A percentile compares a stretch with the other conserved stretches of the same genome.
These are phyloP conservation scores for Neotoma lepida DNA, from an alignment of 2,113 vertebrate species.

Conservation along the genomic window DNA sequence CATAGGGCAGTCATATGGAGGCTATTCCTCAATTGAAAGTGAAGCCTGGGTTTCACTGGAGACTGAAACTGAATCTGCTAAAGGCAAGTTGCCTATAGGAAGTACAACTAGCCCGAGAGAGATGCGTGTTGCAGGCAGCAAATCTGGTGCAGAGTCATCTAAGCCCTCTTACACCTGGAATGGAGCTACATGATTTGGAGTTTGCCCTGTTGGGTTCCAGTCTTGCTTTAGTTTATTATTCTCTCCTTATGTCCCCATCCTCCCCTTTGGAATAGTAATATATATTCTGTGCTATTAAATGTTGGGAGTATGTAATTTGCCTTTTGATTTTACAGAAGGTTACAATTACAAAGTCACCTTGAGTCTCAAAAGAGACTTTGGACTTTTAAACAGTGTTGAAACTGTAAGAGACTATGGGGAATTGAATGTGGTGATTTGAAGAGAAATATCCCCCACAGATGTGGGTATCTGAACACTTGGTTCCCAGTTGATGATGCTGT, in stretches of 20 bases:
- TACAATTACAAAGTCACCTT: background rate
- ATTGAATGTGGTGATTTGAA: background rate
- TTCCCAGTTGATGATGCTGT: background rate
- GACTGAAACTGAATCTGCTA: background rate
- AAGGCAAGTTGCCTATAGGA: background rate
- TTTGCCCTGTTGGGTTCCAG: background rate
- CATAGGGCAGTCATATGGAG: too few relatives aligned
- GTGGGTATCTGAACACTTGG: background rate
- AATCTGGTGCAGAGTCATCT: background rate
- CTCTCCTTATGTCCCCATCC: background rate
- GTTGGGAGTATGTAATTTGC: background rate
- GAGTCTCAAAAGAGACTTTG: background rate
- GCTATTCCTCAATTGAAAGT: background rate
- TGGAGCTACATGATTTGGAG: background rate
- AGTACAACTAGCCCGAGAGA: background rate
- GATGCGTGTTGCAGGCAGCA: background rate
- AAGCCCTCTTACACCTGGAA: background rate
- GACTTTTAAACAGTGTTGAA: background rate
- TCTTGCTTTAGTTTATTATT: background rate
- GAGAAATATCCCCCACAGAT: background rate
- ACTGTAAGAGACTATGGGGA: background rate
- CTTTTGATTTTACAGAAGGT: background rate
- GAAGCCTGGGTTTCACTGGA: background rate
- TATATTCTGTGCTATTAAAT: background rate
- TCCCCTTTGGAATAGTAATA: background rate